phyloP scores from a whole-genome alignment of 2,888 invertebrate genomes.

The Patella pellucida region DNA sequence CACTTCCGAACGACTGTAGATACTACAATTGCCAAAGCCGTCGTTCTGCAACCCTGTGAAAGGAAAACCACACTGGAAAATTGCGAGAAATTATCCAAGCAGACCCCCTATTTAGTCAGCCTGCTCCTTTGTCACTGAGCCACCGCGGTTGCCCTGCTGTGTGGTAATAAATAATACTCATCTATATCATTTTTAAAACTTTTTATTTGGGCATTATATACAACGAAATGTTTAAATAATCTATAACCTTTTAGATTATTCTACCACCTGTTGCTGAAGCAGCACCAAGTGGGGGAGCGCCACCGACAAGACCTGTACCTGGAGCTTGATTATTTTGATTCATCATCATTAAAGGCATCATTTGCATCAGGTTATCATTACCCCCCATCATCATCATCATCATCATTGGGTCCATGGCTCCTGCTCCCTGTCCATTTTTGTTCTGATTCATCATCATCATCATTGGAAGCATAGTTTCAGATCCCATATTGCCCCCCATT shows the following conservation, averaged over 20 bases:
- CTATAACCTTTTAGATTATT: neutral
- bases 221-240: neutral
- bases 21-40: too few relatives aligned
- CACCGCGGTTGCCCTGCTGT: too few relatives aligned
- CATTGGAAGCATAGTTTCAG: neutral
- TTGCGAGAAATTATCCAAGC: too few relatives aligned
- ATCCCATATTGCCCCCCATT: neutral
- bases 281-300: neutral
- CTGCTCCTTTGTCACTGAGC: neutral
- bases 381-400: slow-evolving; percentile 2
- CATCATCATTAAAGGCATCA: neutral
- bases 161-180: neutral
- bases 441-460: neutral
- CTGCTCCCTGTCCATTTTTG: neutral
- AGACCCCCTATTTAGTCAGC: neutral
- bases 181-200: neutral
- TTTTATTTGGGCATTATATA: neutral
- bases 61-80: too few relatives aligned
- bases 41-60: too few relatives aligned
- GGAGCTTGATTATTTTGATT: neutral
- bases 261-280: neutral
- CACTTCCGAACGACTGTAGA: too few relatives aligned
- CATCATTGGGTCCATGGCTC: neutral
- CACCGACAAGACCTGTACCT: neutral
- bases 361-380: neutral